phyloP scores from a whole-genome alignment of 2,113 vertebrate species.

The Pluvialis apricaria region DNA sequence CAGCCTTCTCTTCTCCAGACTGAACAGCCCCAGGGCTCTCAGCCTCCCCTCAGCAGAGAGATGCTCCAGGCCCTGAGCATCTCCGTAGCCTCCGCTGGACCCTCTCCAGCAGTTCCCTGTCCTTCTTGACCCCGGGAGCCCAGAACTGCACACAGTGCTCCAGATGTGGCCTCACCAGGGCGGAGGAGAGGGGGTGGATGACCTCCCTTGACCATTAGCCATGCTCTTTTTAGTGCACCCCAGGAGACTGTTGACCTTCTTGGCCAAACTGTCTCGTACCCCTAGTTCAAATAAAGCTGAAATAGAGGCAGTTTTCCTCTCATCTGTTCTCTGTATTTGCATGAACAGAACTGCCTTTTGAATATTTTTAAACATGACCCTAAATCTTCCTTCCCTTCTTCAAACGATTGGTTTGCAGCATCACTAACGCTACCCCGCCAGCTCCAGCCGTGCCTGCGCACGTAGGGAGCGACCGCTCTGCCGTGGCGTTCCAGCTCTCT shows the following conservation, averaged over 20 bases:
- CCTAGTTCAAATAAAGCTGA: too few relatives aligned
- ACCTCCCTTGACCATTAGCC: background rate
- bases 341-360: fast-evolving
- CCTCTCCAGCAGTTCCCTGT: background rate
- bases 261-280: fast-evolving
- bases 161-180: background rate
- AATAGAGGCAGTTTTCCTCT: too few relatives aligned
- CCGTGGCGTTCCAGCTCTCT: background rate
- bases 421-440: fast-evolving
- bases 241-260: background rate
- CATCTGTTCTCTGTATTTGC: fast-evolving
- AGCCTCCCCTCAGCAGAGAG: background rate
- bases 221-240: background rate
- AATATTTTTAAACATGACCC: fast-evolving
- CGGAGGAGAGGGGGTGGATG: background rate
- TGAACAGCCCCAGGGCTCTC: background rate
- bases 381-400: too few relatives aligned
- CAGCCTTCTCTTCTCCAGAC: background rate
- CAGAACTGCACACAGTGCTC: background rate
- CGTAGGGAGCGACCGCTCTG: fast-evolving
- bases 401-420: fast-evolving
- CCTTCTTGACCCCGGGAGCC: background rate
- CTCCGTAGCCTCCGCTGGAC: background rate
- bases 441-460: background rate
- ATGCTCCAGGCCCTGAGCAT: background rate